Base-by-base conservation (phyloP, 2,797 vertebrate genomes). In the Gadopsis bispinosus region DNA sequence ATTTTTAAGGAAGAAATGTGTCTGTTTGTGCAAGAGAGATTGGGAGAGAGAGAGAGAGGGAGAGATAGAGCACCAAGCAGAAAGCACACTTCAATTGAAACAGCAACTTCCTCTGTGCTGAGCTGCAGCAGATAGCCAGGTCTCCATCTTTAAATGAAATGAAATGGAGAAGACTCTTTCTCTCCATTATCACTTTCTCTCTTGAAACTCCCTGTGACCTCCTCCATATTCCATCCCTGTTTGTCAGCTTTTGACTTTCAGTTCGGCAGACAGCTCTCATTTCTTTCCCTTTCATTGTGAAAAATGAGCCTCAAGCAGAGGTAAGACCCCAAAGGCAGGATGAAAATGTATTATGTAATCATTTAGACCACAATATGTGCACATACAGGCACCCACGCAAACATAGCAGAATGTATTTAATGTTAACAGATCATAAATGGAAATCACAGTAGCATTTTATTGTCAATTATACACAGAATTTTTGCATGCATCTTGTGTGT, bases 51-150 rank as follows among this genome's bases (percentile, higher is more conserved):
- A 22, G n/a, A 59, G 47, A n/a, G n/a, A n/a, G n/a, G n/a, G 37
- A 60, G 60, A 22, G 20, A 22, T 17, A 59, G 47, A 48, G 43
- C 43, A 53, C 41, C 31, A 48, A 71, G 45, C 59, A 70, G 68
- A 87, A 37, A 80, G 65, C 41, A 67, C 56, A 73, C 77, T 84
- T 82, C 56, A 75, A 65, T 75, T 87, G 71, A 69, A 79, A 85
- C 69, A 48, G 71, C 64, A 67, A 76, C 84, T 87, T 82, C 58
- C 78, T 83, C 68, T 69, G 71, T 72, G 60, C 73, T 54, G 71
- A 58, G 67, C 48, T 75, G 70, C 79, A 73, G 76, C 68, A 79
- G 71, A 74, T 58, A 75, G 71, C 59, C 31, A 22, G 70, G 73
- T 70, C 56, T 81, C 69, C 37, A 69, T 80, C 63, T 81, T 65